Evolutionary conservation across 1,140 invertebrate species (phyloP), one percentile per base, ranked within the genome.

Genomic region (Phymastichus coffea): DNA sequence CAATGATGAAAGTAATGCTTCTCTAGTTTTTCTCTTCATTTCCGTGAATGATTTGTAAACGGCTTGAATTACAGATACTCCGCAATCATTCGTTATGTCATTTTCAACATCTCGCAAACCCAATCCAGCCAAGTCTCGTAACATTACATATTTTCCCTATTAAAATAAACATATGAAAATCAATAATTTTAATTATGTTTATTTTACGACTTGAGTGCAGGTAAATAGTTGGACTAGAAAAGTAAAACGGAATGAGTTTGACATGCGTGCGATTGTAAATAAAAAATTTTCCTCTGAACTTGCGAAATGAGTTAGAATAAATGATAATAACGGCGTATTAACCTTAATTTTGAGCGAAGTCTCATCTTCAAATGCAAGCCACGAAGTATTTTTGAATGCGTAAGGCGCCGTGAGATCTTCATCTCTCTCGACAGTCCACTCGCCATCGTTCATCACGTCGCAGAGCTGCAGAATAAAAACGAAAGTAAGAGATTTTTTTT

Each of bases 351-450:
- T 84, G 10, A 88, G 80, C 38, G 87, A 79, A 58, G 76, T 86
- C 20, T 84, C 75, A 70, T 92, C 90, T 67, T 92, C 90, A 67
- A 90, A 91, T 35, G 89, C 87, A 26, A 92, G 83, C 89, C 89
- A 92, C 9, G 84, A 83, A 19, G 82, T 80, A 68, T 88, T 83
- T 67, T 84, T 85, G 69, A 89, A 91, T 57, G 89, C 87, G 67
- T 90, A 91, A 54, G 88, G 87, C 28, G 86, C 89, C 1, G 89
- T 89, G 15, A 90, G 80, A 78, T 92, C 90, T 66, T 91, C 87
- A 63, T 91, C 90, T 61, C 90, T 81, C 71, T 91, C 89, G 15
- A 91, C 70, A 0, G 85, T 91, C 90, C 90, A 92, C 37, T 79
- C 76, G 25, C 85, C 88, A 23, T 77, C 75, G 44, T 75, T 79